Evolutionary conservation across 2,888 invertebrate genomes (phyloP).

Genomic region (Acronicta alni): DNA sequence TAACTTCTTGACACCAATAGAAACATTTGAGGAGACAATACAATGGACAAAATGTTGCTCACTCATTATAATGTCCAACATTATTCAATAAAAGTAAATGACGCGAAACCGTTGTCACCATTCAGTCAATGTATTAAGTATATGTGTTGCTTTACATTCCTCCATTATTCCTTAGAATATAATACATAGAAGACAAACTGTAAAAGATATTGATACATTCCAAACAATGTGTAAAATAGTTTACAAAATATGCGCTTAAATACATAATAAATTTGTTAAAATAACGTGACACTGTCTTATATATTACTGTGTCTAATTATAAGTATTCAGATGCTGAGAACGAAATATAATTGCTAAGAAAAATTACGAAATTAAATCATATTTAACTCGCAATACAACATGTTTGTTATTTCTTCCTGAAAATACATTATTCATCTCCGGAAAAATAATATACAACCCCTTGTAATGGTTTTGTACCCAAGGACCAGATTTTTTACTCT

Average conservation of each 20-base stretch:
- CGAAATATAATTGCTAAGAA: conserved; percentile 89
- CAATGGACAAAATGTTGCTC: conserved; percentile 11
- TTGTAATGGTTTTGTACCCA: background rate
- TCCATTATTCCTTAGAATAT: conserved; percentile 65
- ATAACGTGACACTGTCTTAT: conserved; percentile 77
- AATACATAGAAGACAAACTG: conserved; percentile 54
- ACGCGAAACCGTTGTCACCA: conserved; percentile 57
- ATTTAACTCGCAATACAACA: conserved; percentile 82
- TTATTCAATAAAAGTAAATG: conserved; percentile 31
- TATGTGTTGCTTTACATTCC: conserved; percentile 73
- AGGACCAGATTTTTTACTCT: background rate
- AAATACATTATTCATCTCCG: background rate
- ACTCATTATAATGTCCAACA: conserved; percentile 44
- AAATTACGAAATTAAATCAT: conserved; percentile 89
- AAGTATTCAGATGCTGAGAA: conserved; percentile 87
- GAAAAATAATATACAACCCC: background rate
- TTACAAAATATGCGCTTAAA: conserved; percentile 84
- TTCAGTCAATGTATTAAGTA: conserved; percentile 60
- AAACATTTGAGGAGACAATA: conserved; percentile 12
- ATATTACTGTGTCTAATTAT: conserved; percentile 83
- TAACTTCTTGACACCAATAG: conserved; percentile 39
- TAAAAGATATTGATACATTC: conserved; percentile 80
- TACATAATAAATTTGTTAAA: conserved; percentile 76
- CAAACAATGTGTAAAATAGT: conserved; percentile 76
- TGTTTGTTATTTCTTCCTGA: conserved; percentile 58